phyloP scores from a whole-genome alignment of 2,113 vertebrate genomes.

The Grallaria varia region DNA sequence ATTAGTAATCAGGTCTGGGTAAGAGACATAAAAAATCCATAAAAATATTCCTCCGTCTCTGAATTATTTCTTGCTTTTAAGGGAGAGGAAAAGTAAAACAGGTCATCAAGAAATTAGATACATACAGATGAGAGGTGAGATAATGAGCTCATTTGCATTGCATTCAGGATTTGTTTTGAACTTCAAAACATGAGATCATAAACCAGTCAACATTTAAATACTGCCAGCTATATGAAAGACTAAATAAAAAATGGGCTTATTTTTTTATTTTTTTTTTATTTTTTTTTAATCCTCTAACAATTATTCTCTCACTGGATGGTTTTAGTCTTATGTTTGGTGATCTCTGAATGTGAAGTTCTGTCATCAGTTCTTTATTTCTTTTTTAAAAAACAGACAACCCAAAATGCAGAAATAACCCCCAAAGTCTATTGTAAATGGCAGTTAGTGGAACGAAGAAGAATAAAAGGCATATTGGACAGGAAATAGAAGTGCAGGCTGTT shows the following conservation, averaged over 20 bases:
- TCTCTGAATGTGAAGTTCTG: not conserved
- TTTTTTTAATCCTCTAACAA: not conserved
- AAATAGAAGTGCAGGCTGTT: not conserved
- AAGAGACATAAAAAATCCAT: not conserved
- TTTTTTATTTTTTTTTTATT: not conserved
- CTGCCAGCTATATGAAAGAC: conserved; percentile 10
- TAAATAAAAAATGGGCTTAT: conserved; percentile 29
- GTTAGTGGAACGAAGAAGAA: not conserved
- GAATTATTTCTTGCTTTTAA: conserved; percentile 48
- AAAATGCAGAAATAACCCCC: not conserved
- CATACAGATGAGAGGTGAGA: conserved; percentile 64
- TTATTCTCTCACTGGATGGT: not conserved
- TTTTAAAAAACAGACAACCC: not conserved
- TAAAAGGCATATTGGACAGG: not conserved
- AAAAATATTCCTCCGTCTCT: conserved; percentile 31
- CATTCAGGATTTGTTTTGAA: conserved; percentile 64
- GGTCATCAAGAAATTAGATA: conserved; percentile 64
- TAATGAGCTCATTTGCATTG: conserved; percentile 64
- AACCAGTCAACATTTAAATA: conserved; percentile 44
- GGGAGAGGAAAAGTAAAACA: conserved; percentile 15
- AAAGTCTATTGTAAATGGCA: not conserved
- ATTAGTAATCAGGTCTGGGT: not conserved
- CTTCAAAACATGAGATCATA: conserved; percentile 47
- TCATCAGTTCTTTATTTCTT: not conserved
- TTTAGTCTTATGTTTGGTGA: not conserved